Conservation (phyloP, 2,888 invertebrate genomes). For the Cantharis rufa region DNA sequence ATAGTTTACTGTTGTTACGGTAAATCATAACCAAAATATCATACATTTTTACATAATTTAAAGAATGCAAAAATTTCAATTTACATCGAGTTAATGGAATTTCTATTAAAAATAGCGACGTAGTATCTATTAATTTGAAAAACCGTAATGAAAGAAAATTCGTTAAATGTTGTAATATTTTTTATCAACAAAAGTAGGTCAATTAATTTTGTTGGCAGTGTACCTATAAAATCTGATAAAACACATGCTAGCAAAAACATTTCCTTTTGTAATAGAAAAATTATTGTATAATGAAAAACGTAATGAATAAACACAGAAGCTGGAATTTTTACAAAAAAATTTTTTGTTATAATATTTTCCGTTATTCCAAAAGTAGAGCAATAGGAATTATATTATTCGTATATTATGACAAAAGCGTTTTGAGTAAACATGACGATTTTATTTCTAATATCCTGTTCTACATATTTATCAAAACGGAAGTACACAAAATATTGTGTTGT, state of each 20-base stretch:
- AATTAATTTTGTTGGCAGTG: not conserved
- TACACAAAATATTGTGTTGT: constrained; percentile 20
- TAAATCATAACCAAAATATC: too few relatives aligned
- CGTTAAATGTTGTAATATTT: not conserved
- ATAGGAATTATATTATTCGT: not conserved
- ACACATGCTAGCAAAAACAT: not conserved
- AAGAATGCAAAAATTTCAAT: not conserved
- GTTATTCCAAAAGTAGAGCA: not conserved
- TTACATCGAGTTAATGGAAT: not conserved
- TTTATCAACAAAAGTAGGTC: not conserved
- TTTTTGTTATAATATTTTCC: not conserved
- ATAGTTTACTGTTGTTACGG: too few relatives aligned
- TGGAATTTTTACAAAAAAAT: not conserved
- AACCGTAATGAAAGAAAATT: not conserved
- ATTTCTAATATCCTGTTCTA: constrained; percentile 27
- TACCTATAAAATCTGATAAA: not conserved
- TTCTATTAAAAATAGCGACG: not conserved
- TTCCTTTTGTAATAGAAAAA: not conserved
- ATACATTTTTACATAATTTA: too few relatives aligned
- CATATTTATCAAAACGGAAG: constrained; percentile 20
- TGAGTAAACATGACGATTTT: constrained; percentile 9
- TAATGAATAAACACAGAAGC: not conserved
- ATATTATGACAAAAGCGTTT: not conserved
- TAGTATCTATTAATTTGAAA: not conserved
- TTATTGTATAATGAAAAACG: not conserved